phyloP scores from a whole-genome alignment of 2,888 invertebrate genomes.

The Acanthacorydalis orientalis region DNA sequence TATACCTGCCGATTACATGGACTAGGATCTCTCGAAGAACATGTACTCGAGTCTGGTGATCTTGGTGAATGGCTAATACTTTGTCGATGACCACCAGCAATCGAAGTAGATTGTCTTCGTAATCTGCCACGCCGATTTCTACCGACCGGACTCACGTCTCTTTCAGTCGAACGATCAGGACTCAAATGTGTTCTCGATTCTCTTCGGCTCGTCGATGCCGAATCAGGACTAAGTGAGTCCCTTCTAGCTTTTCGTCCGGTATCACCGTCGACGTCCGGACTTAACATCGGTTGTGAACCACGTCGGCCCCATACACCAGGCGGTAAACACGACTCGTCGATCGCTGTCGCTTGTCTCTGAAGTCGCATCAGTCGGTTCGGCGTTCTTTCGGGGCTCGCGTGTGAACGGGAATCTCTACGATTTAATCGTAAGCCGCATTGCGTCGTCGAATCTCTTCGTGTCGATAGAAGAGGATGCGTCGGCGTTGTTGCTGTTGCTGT shows the following conservation, averaged over 20 bases:
- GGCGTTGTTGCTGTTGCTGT: constrained; percentile 29
- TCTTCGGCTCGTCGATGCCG: constrained; percentile 56
- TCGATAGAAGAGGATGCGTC: constrained; percentile 31
- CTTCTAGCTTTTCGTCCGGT: constrained; percentile 55
- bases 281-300: constrained; percentile 67
- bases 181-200: constrained; percentile 66
- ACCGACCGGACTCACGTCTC: constrained; percentile 62
- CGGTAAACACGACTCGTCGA: constrained; percentile 68
- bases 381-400: constrained; percentile 49
- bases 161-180: constrained; percentile 63
- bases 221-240: constrained; percentile 81
- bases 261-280: constrained; percentile 61
- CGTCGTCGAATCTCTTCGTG: constrained; percentile 66
- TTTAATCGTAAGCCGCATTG: constrained; percentile 50
- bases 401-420: constrained; percentile 46
- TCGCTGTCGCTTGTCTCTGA: constrained; percentile 76
- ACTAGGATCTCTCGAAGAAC: constrained; percentile 73
- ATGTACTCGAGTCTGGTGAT: constrained; percentile 58
- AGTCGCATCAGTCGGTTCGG: constrained; percentile 42
- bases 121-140: constrained; percentile 50
- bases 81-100: constrained; percentile 37
- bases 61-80: constrained; percentile 24
- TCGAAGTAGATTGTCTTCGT: constrained; percentile 64
- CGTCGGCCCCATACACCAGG: constrained; percentile 48
- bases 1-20: constrained; percentile 46